Evolutionary conservation across 2,113 vertebrate species (phyloP).

Genomic region (Columba janthina): DNA sequence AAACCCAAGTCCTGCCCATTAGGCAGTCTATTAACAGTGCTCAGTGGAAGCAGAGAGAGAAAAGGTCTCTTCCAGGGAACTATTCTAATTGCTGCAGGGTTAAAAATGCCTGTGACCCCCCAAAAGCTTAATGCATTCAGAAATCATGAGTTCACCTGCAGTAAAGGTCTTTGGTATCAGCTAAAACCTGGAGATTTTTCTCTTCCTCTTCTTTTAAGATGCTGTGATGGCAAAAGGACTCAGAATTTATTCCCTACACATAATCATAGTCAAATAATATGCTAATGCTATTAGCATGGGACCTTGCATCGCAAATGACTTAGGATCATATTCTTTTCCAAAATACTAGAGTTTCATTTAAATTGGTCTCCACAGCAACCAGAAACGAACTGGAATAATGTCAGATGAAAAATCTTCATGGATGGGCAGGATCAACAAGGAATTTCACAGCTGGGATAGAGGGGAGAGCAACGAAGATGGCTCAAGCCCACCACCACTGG

Average conservation of each 20-base stretch:
- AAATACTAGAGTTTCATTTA: conserved; percentile 64
- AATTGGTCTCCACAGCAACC: conserved; percentile 61
- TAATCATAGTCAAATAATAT: conserved; percentile 33
- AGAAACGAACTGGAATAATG: conserved; percentile 9
- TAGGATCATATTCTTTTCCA: conserved; percentile 45
- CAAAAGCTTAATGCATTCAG: conserved; percentile 3
- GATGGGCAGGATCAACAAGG: not conserved
- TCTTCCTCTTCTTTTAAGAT: conserved; percentile 27
- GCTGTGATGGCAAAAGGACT: not conserved
- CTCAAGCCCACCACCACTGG: not conserved
- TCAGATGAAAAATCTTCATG: not conserved
- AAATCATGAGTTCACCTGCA: not conserved
- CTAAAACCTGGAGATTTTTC: conserved; percentile 24
- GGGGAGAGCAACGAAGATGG: not conserved
- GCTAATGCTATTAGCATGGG: conserved; percentile 59
- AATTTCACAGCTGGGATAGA: not conserved
- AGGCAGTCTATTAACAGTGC: not conserved
- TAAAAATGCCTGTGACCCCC: not conserved
- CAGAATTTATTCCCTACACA: conserved; percentile 53
- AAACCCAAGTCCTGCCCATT: not conserved
- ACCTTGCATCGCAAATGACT: conserved; percentile 54
- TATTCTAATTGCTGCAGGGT: not conserved
- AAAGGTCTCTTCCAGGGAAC: not conserved
- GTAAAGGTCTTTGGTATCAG: not conserved
- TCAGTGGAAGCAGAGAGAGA: conserved; percentile 4